Evolutionary conservation across 2,888 invertebrate genomes (phyloP).

Genomic region (Nymphalis urticae): DNA sequence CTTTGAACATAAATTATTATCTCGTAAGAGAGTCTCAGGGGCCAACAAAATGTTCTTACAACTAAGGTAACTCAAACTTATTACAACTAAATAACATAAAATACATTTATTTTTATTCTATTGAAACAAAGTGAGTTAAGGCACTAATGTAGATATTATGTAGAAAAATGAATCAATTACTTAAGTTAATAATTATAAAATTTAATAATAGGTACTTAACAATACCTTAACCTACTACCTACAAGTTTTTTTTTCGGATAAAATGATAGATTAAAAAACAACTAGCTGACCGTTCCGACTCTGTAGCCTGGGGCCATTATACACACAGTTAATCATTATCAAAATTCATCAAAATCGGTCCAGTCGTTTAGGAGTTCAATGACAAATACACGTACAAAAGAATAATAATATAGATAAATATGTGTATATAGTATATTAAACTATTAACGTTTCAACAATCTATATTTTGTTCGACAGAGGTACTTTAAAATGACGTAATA

Average conservation of each 20-base stretch:
- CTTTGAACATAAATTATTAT: neutral
- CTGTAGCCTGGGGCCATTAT: too few species aligned
- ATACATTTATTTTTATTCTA: neutral
- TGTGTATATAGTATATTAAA: too few species aligned
- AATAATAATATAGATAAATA: too few species aligned
- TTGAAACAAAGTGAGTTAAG: neutral
- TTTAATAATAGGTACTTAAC: neutral
- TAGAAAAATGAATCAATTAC: neutral
- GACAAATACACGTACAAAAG: too few species aligned
- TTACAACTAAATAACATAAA: neutral
- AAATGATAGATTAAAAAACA: too few species aligned
- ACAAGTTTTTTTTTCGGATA: neutral
- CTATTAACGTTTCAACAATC: too few species aligned
- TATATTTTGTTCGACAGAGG: too few species aligned
- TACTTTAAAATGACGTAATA: too few species aligned
- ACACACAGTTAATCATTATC: too few species aligned
- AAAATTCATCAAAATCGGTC: too few species aligned
- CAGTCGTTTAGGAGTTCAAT: too few species aligned
- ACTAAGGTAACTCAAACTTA: neutral
- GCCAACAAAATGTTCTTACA: conserved; percentile 1
- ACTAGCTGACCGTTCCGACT: too few species aligned
- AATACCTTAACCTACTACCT: neutral
- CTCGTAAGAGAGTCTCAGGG: neutral
- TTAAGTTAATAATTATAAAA: neutral
- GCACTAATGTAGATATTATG: neutral